Percentiles rank a stretch among this genome's conserved stretches.
Conservation (phyloP, 2,888 invertebrate genomes). For the Ophioninae sp. region DNA sequence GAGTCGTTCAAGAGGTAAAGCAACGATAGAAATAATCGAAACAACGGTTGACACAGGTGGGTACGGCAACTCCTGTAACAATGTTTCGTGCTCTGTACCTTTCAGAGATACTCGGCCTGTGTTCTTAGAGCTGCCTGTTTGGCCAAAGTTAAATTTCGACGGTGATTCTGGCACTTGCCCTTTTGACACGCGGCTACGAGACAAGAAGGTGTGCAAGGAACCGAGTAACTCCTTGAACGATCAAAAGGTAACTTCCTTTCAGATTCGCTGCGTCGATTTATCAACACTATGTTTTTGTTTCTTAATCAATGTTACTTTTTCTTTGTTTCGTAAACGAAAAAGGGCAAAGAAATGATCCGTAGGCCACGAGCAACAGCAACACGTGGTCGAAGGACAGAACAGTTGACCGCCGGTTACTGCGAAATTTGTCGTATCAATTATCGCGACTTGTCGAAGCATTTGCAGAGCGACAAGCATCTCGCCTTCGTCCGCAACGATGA, state of each 20-base stretch:
- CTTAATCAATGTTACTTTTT: neutral
- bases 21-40: neutral
- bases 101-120: slow-evolving; percentile 84
- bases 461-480: slow-evolving; percentile 88
- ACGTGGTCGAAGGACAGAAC: slow-evolving; percentile 79
- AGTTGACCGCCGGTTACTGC: slow-evolving; percentile 85
- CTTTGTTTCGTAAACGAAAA: slow-evolving; percentile 20
- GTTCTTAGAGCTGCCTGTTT: slow-evolving; percentile 85
- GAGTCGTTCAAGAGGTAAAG: slow-evolving; percentile 86
- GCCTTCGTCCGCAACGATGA: slow-evolving; percentile 88
- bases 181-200: slow-evolving; percentile 75
- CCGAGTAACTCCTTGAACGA: slow-evolving; percentile 71
- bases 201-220: slow-evolving; percentile 72
- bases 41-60: neutral
- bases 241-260: slow-evolving; percentile 72
- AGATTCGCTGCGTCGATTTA: neutral
- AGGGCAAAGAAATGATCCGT: slow-evolving; percentile 81
- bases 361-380: slow-evolving; percentile 78
- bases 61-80: neutral
- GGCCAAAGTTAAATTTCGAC: slow-evolving; percentile 84
- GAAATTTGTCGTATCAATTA: slow-evolving; percentile 91
- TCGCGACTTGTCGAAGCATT: slow-evolving; percentile 86
- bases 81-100: slow-evolving; percentile 30
- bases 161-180: slow-evolving; percentile 80
- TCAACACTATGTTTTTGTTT: too few species aligned